A percentile compares a stretch with the other conserved stretches of the same genome.
Conservation (phyloP, 2,888 invertebrate genomes). For the Phorcus lineatus region DNA sequence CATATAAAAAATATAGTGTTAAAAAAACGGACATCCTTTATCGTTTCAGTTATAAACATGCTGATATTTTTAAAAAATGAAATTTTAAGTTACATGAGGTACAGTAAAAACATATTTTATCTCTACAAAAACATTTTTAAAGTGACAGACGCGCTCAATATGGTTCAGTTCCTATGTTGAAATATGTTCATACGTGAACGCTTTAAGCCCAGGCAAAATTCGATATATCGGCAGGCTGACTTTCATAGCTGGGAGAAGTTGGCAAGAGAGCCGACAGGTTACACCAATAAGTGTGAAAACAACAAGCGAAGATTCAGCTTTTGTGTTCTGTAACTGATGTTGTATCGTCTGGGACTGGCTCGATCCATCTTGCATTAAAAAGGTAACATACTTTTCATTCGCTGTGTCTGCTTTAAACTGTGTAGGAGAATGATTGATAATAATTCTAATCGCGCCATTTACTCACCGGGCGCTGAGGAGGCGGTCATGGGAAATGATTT, state of each 20-base stretch:
- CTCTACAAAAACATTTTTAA: no score
- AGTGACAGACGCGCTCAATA: no score
- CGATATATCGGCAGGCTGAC: not conserved
- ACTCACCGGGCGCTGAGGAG: not conserved
- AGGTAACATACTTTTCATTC: not conserved
- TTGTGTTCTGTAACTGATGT: not conserved
- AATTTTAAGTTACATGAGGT: no score
- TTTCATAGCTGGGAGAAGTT: not conserved
- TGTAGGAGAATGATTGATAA: not conserved
- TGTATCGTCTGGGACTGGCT: not conserved
- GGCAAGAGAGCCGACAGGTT: no score
- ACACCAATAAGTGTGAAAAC: not conserved
- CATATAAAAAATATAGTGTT: no score
- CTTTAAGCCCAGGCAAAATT: not conserved
- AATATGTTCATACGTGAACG: not conserved
- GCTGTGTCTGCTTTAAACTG: not conserved
- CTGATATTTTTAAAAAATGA: no score
- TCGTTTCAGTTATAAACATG: no score
- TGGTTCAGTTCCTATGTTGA: not conserved
- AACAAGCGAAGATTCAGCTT: not conserved
- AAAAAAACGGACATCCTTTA: no score
- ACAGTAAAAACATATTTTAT: no score
- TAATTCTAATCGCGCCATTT: not conserved
- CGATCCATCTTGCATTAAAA: conserved; percentile 6
- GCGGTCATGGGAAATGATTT: not conserved